Percentiles rank a stretch among this genome's conserved stretches.
Evolutionary conservation across 2,888 invertebrate genomes (phyloP).

Genomic region (Taenaris catops): DNA sequence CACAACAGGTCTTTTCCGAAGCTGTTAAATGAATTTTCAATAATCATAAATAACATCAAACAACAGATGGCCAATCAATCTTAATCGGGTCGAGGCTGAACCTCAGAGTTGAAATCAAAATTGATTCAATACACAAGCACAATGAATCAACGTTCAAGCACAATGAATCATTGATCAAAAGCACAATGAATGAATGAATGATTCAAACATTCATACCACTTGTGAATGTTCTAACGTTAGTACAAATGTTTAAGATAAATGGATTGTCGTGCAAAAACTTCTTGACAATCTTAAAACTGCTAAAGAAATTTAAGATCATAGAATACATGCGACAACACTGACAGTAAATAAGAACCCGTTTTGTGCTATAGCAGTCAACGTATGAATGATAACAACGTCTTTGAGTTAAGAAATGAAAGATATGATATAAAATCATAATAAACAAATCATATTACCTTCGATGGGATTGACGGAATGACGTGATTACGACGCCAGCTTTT

Average conservation of each 20-base stretch:
- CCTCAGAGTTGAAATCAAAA: conserved; percentile 7
- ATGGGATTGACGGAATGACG: conserved; percentile 92
- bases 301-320: conserved; percentile 25
- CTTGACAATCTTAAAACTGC: conserved; percentile 24
- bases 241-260: conserved; percentile 14
- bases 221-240: no score
- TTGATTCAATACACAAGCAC: neutral
- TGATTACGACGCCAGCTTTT: conserved; percentile 94
- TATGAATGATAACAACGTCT: conserved; percentile 6
- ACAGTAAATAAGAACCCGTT: conserved; percentile 45
- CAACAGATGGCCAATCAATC: conserved; percentile 1
- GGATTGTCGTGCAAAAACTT: conserved; percentile 47
- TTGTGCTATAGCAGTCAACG: conserved; percentile 33
- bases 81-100: conserved; percentile 1
- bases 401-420: conserved; percentile 9
- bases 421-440: conserved; percentile 1
- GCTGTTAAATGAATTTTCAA: conserved; percentile 72
- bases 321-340: conserved; percentile 59
- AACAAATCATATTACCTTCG: conserved; percentile 81
- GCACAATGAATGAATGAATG: no score
- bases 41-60: conserved; percentile 33
- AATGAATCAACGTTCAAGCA: conserved; percentile 1
- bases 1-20: conserved; percentile 78
- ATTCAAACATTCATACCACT: no score
- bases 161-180: conserved; percentile 43